A percentile compares a stretch with the other conserved stretches of the same genome.
Evolutionary conservation across 2,113 vertebrate genomes (phyloP).

Genomic region (Opisthocomus hoazin): DNA sequence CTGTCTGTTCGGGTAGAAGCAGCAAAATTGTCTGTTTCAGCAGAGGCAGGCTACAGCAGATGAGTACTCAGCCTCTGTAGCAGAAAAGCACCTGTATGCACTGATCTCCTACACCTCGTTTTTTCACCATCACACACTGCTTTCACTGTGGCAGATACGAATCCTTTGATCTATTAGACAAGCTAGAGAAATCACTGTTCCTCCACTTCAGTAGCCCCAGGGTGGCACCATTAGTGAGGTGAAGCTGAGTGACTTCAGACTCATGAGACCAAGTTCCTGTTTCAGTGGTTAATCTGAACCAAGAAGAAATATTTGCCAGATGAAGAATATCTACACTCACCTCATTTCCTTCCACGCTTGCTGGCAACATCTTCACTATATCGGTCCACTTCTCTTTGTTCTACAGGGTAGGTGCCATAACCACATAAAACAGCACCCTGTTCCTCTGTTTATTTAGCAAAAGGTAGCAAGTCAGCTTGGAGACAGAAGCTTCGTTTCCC

Average conservation of each 20-base stretch:
- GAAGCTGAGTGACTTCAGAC: background rate
- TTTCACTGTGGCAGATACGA: background rate
- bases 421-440: background rate
- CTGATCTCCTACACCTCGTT: background rate
- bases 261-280: background rate
- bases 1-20: background rate
- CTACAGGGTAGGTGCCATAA: background rate
- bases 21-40: background rate
- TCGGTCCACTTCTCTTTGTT: background rate
- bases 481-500: background rate
- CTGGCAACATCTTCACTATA: background rate
- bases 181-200: background rate
- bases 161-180: background rate
- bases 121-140: background rate
- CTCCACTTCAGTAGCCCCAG: background rate
- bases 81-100: background rate
- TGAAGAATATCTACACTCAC: background rate
- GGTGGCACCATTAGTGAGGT: background rate
- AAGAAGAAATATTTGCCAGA: background rate
- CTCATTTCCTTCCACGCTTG: background rate
- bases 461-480: background rate
- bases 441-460: background rate
- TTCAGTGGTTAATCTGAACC: background rate
- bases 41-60: background rate
- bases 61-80: background rate